Evolutionary conservation across 2,888 invertebrate genomes (phyloP), one percentile per base, ranked within the genome.

Genomic region (Sesamia inferens): DNA sequence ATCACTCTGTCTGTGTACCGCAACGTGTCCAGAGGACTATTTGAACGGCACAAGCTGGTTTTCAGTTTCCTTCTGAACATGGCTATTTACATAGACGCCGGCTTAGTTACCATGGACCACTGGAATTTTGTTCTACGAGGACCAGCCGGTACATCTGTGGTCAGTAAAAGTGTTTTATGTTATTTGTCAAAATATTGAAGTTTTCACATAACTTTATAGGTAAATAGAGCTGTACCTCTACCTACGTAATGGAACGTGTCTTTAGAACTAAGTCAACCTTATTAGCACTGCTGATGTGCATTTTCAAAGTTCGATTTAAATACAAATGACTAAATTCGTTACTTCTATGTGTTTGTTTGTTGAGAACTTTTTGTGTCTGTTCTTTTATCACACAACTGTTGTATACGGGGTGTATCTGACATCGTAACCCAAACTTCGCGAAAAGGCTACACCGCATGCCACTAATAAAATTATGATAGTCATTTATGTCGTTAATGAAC

Each of bases 1-100:
- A 99, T 99, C 84, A 98, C 98, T 0, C 96, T 97, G 69, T 97
- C 98, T 0, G 97, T 99, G 58, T 99, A 98, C 90, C 97, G 97
- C 13, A 99, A 98, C 89, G 98, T 99, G 51, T 98, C 99, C 0
- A 97, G 99, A 71, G 99, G 99, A 0, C 96, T 99, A 14, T 99
- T 99, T 90, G 99, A 99, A 92, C 97, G 97, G 76, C 99, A 99
- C 93, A 99, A 99, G 93, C 96, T 99, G 1, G 97, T 99, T 72
- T 99, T 98, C 91, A 98, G 98, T 89, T 98, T 99, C 89, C 97
- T 99, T 94, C 93, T 99, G 19, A 98, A 98, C 87, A 96, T 97
- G 78, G 97, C 98, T 5, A 97, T 99, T 82, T 97, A 97, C 90
- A 96, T 97, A 69, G 97, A 98, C 87, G 97, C 96, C 0, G 97